Evolutionary conservation across 92 coral and sea anemone genomes (phyloP), one percentile per base, ranked within the genome.

Genomic region (Porites lobata): DNA sequence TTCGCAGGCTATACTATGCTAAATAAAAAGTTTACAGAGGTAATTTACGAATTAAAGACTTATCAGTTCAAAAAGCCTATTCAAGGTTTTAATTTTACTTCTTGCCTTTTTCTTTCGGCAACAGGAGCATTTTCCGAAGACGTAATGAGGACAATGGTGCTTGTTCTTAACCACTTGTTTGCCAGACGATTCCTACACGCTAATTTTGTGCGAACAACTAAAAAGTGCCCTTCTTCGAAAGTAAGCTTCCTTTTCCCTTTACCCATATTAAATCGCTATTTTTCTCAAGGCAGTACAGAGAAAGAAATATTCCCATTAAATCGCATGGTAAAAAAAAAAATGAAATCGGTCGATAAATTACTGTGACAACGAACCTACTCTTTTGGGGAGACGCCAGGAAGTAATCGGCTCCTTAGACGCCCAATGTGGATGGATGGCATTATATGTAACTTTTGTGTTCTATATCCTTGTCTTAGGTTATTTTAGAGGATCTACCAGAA

Each of bases 131-230:
- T 81, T 71, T 76, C 96, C 1, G 93, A 91, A 71, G 89, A 88
- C 8, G 81, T 88, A 20, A 19, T 91, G 88, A 83, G 89, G 20
- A 83, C 83, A 50, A 73, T 93, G 75, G 92, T 91, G 19, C 83
- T 88, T 77, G 66, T 93, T 70, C 86, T 93, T 52, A 75, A 92
- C 58, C 92, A 91, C 57, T 76, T 93, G 78, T 88, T 93, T 72
- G 89, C 80, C 4, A 84, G 92, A n/a, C 70, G 65, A 8, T 61
- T 9, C 71, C 85, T 93, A 6, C 94, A 82, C 20, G 57, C 63
- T 15, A 65, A 61, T 64, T 67, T 74, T 24, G 74, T 75, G 54
- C 88, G 74, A 43, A 82, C 93, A 0, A 69, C 87, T 1, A 81
- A 90, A 74, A 90, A 90, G 86, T 32, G 43, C 43, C 43, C 43